A percentile compares a stretch with the other conserved stretches of the same genome.
phyloP scores from a whole-genome alignment of 2,888 invertebrate species.

The Icerya purchasi region DNA sequence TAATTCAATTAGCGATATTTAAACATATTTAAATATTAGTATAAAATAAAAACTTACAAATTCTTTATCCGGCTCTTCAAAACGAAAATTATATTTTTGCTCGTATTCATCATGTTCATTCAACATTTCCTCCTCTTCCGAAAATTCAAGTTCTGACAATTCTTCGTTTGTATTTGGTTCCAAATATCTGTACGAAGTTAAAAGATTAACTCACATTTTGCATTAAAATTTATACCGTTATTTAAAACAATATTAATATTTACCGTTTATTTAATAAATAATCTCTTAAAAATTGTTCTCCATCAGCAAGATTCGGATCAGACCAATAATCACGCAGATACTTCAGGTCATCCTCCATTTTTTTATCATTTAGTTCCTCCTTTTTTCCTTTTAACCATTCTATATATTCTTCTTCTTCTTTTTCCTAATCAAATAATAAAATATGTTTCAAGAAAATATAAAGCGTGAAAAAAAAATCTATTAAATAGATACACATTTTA shows the following conservation, averaged over 20 bases:
- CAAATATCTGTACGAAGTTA: constrained; percentile 26
- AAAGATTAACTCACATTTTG: no score
- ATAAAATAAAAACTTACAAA: constrained; percentile 14
- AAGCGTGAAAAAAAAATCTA: no score
- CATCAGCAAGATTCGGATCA: constrained; percentile 54
- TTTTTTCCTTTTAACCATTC: constrained; percentile 62
- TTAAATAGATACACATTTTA: no score
- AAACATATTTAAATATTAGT: no score
- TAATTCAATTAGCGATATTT: neutral
- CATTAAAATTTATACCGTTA: neutral
- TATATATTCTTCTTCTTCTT: constrained; percentile 38
- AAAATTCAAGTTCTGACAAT: constrained; percentile 33
- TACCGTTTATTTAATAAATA: constrained; percentile 71
- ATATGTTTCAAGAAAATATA: no score
- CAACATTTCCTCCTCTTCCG: constrained; percentile 66
- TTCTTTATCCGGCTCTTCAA: constrained; percentile 48
- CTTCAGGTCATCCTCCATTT: constrained; percentile 40
- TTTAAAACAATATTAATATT: neutral
- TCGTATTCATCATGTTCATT: constrained; percentile 79
- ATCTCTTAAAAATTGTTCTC: constrained; percentile 76
- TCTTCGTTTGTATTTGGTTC: constrained; percentile 28
- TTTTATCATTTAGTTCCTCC: constrained; percentile 34
- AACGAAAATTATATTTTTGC: constrained; percentile 84
- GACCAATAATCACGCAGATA: constrained; percentile 67
- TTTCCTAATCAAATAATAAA: no score